Conservation (phyloP, 2,113 vertebrate genomes). For the Todiramphus saurophagus region DNA sequence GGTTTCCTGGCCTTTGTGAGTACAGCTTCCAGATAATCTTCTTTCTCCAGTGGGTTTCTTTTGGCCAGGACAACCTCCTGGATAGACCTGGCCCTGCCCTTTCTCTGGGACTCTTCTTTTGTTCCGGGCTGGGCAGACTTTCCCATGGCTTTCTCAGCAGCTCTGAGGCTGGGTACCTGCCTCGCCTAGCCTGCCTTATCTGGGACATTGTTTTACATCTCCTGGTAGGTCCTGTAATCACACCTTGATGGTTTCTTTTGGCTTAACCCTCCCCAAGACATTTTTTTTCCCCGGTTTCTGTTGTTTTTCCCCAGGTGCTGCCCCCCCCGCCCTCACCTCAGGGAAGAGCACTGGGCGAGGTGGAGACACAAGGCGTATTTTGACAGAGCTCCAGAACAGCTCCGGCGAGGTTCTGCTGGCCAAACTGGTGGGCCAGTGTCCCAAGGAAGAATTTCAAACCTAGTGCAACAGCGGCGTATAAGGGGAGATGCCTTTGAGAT, state of each 20-base stretch:
- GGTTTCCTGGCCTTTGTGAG: neutral
- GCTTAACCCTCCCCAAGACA: neutral
- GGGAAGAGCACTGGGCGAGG: neutral
- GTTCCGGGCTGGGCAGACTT: neutral
- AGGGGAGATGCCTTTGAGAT: neutral
- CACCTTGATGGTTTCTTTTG: neutral
- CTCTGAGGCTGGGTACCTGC: neutral
- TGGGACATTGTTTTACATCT: neutral
- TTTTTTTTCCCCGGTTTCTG: neutral
- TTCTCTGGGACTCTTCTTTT: neutral
- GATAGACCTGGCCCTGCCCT: conserved; percentile 2
- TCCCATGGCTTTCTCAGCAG: neutral
- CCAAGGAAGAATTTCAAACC: neutral
- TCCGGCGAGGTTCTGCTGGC: neutral
- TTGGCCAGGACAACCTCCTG: neutral
- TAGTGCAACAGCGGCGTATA: neutral
- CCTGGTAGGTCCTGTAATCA: neutral
- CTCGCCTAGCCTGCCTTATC: neutral
- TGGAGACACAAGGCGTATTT: neutral
- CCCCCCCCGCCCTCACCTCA: rapidly evolving
- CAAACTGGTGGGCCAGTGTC: neutral
- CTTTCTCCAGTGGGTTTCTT: neutral
- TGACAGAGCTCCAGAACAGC: neutral
- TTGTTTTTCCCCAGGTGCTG: neutral
- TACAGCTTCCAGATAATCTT: neutral